Conservation (phyloP, 2,888 invertebrate species). For the Chrysotoxum bicinctum region DNA sequence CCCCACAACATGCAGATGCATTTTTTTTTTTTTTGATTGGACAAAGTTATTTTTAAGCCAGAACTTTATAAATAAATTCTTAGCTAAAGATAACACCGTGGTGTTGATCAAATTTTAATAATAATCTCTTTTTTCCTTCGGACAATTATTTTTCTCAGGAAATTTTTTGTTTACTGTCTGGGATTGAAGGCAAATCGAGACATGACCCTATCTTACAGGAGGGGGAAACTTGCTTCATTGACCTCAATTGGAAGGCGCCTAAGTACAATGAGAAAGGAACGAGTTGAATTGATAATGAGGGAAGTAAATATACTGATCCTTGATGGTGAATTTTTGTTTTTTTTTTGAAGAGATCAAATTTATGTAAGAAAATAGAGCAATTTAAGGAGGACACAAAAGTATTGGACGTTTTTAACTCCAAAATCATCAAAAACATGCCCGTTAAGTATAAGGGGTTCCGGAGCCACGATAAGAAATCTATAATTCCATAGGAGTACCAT, state of each 20-base stretch:
- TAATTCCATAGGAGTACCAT: too few relatives aligned
- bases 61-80: slow-evolving; percentile 49
- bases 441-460: too few relatives aligned
- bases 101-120: slow-evolving; percentile 1
- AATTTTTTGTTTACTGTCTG: slow-evolving; percentile 65
- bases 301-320: slow-evolving; percentile 18
- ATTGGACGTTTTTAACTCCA: too few relatives aligned
- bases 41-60: slow-evolving; percentile 48
- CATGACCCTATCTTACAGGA: not conserved
- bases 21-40: slow-evolving; percentile 34
- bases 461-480: too few relatives aligned
- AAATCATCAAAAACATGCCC: too few relatives aligned
- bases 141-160: slow-evolving; percentile 18
- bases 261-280: not conserved
- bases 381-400: too few relatives aligned
- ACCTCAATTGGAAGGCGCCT: slow-evolving; percentile 45
- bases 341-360: not conserved
- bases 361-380: not conserved
- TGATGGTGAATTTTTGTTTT: not conserved
- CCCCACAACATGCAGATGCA: not conserved
- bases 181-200: slow-evolving; percentile 5
- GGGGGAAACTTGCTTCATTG: slow-evolving; percentile 9
- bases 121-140: slow-evolving; percentile 25
- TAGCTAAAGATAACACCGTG: slow-evolving; percentile 29
- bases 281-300: not conserved